Percentiles rank a stretch among this genome's conserved stretches.
These are phyloP conservation scores for Drosophila sp. DNA, from an alignment of 1,140 invertebrate species.

Conservation along the genomic window DNA sequence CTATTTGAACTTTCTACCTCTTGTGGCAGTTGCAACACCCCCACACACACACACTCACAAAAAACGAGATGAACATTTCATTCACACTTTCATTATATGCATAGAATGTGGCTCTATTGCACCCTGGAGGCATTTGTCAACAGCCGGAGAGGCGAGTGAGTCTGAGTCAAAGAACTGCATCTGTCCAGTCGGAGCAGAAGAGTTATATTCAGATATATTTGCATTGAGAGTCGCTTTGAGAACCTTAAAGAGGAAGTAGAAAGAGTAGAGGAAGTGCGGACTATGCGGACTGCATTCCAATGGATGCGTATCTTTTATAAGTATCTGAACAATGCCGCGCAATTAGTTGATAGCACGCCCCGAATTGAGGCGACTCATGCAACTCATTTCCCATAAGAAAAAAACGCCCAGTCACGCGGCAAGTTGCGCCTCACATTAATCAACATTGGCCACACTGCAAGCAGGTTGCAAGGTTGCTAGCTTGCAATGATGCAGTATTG, in stretches of 20 bases:
- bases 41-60: not conserved
- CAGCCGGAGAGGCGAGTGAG: constrained; percentile 7
- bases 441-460: constrained; percentile 65
- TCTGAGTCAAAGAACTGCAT: constrained; percentile 16
- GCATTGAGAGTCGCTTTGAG: constrained; percentile 43
- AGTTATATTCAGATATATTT: constrained; percentile 32
- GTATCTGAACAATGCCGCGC: constrained; percentile 62
- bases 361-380: constrained; percentile 37
- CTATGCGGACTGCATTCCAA: constrained; percentile 22
- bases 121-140: constrained; percentile 73
- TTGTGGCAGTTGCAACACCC: constrained; percentile 33
- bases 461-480: constrained; percentile 37
- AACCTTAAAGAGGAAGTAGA: constrained; percentile 17
- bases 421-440: constrained; percentile 62
- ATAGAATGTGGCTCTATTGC: constrained; percentile 66
- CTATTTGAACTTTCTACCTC: constrained; percentile 74
- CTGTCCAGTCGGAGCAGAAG: not conserved
- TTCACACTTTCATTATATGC: constrained; percentile 80
- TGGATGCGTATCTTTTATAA: constrained; percentile 45
- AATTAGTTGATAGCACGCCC: constrained; percentile 69
- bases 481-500: constrained; percentile 26
- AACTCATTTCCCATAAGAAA: constrained; percentile 68
- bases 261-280: constrained; percentile 29
- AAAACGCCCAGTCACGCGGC: constrained; percentile 75
- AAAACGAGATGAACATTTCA: constrained; percentile 55